A percentile compares a stretch with the other conserved stretches of the same genome.
phyloP scores from a whole-genome alignment of 2,113 vertebrate genomes.

The Scomber japonicus region DNA sequence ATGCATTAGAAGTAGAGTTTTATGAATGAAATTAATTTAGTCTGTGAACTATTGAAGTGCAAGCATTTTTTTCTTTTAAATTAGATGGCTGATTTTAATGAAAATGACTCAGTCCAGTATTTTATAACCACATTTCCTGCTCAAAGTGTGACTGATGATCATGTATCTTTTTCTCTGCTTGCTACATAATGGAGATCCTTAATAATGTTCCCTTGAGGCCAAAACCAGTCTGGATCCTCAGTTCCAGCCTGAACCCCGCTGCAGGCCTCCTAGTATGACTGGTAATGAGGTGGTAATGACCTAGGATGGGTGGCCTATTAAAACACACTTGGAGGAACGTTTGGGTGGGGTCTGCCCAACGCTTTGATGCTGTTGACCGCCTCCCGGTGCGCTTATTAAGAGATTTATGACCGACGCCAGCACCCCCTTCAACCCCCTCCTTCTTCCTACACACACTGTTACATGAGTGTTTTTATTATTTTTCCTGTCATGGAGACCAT shows the following conservation, averaged over 20 bases:
- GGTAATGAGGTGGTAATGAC: conserved; percentile 63
- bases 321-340: conserved; percentile 41
- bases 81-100: background rate
- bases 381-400: conserved; percentile 56
- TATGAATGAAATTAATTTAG: background rate
- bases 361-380: conserved; percentile 60
- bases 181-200: conserved; percentile 5
- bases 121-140: background rate
- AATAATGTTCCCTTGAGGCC: background rate
- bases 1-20: background rate
- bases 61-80: background rate
- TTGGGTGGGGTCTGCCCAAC: conserved; percentile 36
- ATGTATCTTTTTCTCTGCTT: conserved; percentile 3
- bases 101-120: background rate
- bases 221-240: conserved; percentile 10
- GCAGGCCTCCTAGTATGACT: conserved; percentile 22
- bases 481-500: conserved; percentile 54
- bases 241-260: conserved; percentile 1
- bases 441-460: background rate
- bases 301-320: conserved; percentile 68
- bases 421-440: background rate
- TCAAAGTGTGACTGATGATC: conserved; percentile 1
- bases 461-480: conserved; percentile 56
- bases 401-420: conserved; percentile 56
- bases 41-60: background rate